Percentiles rank a stretch among this genome's conserved stretches.
Conservation (phyloP, 1,140 invertebrate species). For the Drosophila nigromelanica region DNA sequence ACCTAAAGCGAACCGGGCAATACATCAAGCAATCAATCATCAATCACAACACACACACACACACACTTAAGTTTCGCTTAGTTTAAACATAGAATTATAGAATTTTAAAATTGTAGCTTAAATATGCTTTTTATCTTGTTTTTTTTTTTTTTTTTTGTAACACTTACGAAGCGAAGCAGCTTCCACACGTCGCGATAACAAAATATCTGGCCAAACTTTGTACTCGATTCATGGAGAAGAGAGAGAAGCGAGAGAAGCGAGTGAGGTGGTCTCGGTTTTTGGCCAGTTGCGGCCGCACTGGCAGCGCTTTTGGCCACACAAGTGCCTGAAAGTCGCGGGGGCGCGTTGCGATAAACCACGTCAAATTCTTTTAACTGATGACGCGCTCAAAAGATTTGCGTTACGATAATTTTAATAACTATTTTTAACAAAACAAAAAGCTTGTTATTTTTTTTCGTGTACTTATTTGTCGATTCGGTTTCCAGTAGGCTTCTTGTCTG, state of each 20-base stretch:
- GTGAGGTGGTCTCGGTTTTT: neutral
- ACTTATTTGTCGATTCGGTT: neutral
- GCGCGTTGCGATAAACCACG: conserved; percentile 3
- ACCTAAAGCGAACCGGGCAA: conserved; percentile 25
- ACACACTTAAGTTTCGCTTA: too few relatives aligned
- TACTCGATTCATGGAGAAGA: too few relatives aligned
- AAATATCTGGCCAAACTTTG: neutral
- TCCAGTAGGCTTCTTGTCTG: conserved; percentile 3
- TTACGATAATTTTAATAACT: conserved; percentile 29
- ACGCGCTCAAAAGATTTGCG: conserved; percentile 36
- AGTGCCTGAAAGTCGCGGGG: neutral
- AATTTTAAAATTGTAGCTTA: neutral
- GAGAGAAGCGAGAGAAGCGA: neutral
- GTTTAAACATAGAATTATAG: neutral
- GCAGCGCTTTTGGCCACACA: conserved; percentile 14
- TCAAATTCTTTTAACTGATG: conserved; percentile 31
- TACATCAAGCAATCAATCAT: too few relatives aligned
- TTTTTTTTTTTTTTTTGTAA: neutral
- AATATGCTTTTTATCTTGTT: too few relatives aligned
- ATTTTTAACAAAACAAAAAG: conserved; percentile 23
- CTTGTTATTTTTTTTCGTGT: too few relatives aligned
- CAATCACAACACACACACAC: neutral
- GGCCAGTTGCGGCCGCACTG: conserved; percentile 11
- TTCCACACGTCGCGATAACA: conserved; percentile 18
- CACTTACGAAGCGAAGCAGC: conserved; percentile 27